Percentiles rank a stretch among this genome's conserved stretches.
Evolutionary conservation across 2,797 vertebrate species (phyloP).

Genomic region (Enteromius argenteus): DNA sequence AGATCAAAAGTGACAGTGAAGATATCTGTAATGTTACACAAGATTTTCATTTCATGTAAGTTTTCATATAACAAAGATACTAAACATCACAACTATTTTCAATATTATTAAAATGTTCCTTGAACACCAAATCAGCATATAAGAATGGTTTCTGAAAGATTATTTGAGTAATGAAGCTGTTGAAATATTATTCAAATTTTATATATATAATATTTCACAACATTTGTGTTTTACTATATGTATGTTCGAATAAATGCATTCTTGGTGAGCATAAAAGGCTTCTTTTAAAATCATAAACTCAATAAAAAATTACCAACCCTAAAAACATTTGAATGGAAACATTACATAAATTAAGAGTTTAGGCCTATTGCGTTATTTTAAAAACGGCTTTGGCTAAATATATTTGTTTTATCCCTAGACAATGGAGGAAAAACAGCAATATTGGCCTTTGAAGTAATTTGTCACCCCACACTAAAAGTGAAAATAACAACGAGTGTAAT

Average conservation of each 20-base stretch:
- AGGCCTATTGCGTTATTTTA: too few relatives aligned
- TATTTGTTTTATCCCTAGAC: neutral
- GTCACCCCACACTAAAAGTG: neutral
- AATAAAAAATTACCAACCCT: too few relatives aligned
- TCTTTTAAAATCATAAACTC: neutral
- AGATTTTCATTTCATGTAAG: too few relatives aligned
- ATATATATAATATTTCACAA: too few relatives aligned
- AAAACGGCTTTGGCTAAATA: neutral
- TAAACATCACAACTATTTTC: neutral
- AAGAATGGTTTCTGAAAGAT: neutral
- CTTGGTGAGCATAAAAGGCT: neutral
- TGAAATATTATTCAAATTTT: too few relatives aligned
- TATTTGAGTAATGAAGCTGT: too few relatives aligned
- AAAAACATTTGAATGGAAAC: too few relatives aligned
- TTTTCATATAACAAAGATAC: neutral
- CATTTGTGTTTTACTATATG: neutral
- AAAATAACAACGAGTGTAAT: neutral
- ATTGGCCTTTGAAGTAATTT: neutral
- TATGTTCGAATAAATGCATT: too few relatives aligned
- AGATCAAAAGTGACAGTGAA: neutral
- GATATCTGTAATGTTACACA: neutral
- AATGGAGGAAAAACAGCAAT: neutral
- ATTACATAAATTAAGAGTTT: neutral
- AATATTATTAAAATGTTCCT: neutral
- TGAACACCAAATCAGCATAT: neutral